These are phyloP conservation scores for Takifugu bimaculatus DNA, from an alignment of 2,113 vertebrate genomes.

Conservation along the genomic window DNA sequence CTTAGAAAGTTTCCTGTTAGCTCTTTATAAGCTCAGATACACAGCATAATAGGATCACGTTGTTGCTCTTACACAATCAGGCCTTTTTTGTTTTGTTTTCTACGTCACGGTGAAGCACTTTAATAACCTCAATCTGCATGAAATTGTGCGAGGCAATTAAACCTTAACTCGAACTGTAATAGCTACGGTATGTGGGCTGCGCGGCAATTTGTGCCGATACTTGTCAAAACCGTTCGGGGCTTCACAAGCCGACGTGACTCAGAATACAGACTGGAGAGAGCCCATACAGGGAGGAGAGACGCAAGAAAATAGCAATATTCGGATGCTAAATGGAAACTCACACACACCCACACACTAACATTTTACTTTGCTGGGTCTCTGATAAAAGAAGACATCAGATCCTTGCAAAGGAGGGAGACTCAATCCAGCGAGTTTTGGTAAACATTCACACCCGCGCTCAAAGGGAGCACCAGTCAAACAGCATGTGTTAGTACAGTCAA, in stretches of 20 bases:
- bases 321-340: constrained; percentile 31
- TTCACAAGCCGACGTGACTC: constrained; percentile 30
- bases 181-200: constrained; percentile 17
- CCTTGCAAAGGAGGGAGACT: constrained; percentile 37
- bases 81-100: constrained; percentile 1
- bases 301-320: constrained; percentile 16
- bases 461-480: constrained; percentile 61
- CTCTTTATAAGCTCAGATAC: no score
- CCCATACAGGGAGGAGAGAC: neutral
- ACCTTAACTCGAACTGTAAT: constrained; percentile 24
- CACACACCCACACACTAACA: constrained; percentile 24
- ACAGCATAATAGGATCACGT: no score
- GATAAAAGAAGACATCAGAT: constrained; percentile 54
- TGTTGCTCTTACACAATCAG: neutral
- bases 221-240: constrained; percentile 17
- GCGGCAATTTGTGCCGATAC: constrained; percentile 5
- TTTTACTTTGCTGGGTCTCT: constrained; percentile 26
- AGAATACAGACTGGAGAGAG: constrained; percentile 16
- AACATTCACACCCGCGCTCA: constrained; percentile 35
- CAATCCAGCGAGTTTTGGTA: constrained; percentile 49
- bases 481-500: constrained; percentile 66
- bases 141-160: constrained; percentile 29
- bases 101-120: constrained; percentile 8
- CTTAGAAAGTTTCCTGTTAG: no score
- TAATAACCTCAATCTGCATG: constrained; percentile 9